These are phyloP conservation scores for Smittia sp. DNA, from an alignment of 2,888 invertebrate genomes.

Conservation along the genomic window DNA sequence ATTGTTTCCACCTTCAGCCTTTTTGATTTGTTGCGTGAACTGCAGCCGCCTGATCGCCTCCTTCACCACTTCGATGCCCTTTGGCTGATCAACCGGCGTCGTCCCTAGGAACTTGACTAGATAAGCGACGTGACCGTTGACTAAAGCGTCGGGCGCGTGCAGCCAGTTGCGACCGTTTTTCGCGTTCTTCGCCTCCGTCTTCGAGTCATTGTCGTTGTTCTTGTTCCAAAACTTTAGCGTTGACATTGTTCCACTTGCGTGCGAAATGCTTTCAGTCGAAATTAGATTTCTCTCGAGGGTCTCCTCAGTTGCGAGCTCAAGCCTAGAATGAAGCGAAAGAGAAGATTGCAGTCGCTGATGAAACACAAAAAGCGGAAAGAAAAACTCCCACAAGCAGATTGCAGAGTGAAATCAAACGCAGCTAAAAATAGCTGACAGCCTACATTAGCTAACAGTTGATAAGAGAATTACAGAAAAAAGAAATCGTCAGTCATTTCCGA, in stretches of 20 bases:
- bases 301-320: slow-evolving; percentile 14
- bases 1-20: slow-evolving; percentile 75
- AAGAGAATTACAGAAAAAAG: neutral
- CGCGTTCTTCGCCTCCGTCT: slow-evolving; percentile 48
- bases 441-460: slow-evolving; percentile 25
- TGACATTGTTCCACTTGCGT: slow-evolving; percentile 54
- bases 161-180: slow-evolving; percentile 72
- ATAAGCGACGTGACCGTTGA: slow-evolving; percentile 94
- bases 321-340: slow-evolving; percentile 33
- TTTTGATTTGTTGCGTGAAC: slow-evolving; percentile 88
- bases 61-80: slow-evolving; percentile 96
- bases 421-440: slow-evolving; percentile 25
- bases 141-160: slow-evolving; percentile 88
- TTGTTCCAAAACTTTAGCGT: slow-evolving; percentile 67
- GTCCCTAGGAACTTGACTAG: slow-evolving; percentile 93
- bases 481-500: slow-evolving; percentile 25
- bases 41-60: slow-evolving; percentile 95
- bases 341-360: neutral
- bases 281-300: neutral
- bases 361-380: neutral
- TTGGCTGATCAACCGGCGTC: slow-evolving; percentile 91
- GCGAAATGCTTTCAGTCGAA: neutral
- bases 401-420: slow-evolving; percentile 19
- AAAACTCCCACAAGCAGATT: slow-evolving; percentile 37
- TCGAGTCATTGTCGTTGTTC: slow-evolving; percentile 53